These are phyloP conservation scores for Trematocara nigrifrons DNA, from an alignment of 2,113 vertebrate species.

Conservation along the genomic window DNA sequence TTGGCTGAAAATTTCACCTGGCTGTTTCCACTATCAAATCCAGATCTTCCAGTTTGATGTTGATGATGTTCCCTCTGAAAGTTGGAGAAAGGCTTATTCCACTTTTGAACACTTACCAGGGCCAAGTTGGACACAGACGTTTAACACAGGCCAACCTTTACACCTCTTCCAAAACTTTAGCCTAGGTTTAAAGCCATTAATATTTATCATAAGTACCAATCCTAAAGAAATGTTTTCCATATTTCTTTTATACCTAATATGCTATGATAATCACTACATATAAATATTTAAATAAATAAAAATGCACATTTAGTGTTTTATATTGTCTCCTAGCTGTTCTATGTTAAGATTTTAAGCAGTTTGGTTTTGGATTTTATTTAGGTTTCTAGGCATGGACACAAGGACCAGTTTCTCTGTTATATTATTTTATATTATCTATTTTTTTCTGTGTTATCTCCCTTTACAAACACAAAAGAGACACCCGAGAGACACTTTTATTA, in stretches of 20 bases:
- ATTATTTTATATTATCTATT: background rate
- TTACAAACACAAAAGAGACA: background rate
- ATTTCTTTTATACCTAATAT: background rate
- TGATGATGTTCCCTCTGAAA: background rate
- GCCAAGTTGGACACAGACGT: background rate
- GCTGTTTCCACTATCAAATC: background rate
- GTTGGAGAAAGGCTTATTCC: background rate
- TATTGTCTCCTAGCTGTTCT: background rate
- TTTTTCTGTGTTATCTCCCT: background rate
- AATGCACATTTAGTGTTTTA: background rate
- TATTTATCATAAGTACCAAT: background rate
- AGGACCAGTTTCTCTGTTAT: background rate
- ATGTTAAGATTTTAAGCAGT: background rate
- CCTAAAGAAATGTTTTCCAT: background rate
- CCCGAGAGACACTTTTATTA: slow-evolving; percentile 38
- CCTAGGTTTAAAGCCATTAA: background rate
- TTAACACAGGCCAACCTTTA: background rate
- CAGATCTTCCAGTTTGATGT: background rate
- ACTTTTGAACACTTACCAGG: background rate
- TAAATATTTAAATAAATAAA: background rate
- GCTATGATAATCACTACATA: background rate
- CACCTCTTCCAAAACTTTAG: background rate
- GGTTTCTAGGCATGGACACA: background rate
- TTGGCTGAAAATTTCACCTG: background rate
- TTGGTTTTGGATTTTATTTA: background rate